Evolutionary conservation across 2,888 invertebrate genomes (phyloP).

Genomic region (Drosophila setosimentum): DNA sequence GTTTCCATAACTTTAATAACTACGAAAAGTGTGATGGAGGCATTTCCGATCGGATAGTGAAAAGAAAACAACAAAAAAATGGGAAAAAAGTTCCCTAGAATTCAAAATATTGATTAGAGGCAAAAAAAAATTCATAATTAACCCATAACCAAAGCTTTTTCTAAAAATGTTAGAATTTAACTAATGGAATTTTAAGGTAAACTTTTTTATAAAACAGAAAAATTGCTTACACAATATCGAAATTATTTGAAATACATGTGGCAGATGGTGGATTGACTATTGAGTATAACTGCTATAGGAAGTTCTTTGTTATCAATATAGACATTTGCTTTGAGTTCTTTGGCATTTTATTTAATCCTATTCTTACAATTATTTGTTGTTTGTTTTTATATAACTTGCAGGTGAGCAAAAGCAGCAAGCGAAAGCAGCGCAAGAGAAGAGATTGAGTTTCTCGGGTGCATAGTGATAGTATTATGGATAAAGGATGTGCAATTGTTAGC

Average conservation of each 20-base stretch:
- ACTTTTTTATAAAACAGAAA: too few relatives aligned
- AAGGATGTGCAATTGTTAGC: constrained; percentile 81
- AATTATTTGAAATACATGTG: too few relatives aligned
- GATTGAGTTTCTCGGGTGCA: constrained; percentile 28
- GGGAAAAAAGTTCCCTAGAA: too few relatives aligned
- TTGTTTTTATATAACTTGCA: constrained; percentile 22
- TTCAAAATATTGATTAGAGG: too few relatives aligned
- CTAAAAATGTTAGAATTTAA: too few relatives aligned
- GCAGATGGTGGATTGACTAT: not conserved
- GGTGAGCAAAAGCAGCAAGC: constrained; percentile 26
- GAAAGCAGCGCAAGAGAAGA: constrained; percentile 19
- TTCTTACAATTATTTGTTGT: not conserved
- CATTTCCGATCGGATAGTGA: not conserved
- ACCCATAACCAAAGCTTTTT: too few relatives aligned
- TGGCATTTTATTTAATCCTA: not conserved
- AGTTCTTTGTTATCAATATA: not conserved
- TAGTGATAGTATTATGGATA: constrained; percentile 83
- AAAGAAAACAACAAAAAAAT: too few relatives aligned
- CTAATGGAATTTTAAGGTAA: too few relatives aligned
- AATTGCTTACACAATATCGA: too few relatives aligned
- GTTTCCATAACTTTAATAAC: not conserved
- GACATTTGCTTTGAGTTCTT: not conserved
- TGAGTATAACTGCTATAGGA: not conserved
- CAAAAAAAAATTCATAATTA: too few relatives aligned
- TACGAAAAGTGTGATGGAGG: not conserved